A percentile compares a stretch with the other conserved stretches of the same genome.
Conservation (phyloP, 2,888 invertebrate species). For the Pharmacophagus antenor region DNA sequence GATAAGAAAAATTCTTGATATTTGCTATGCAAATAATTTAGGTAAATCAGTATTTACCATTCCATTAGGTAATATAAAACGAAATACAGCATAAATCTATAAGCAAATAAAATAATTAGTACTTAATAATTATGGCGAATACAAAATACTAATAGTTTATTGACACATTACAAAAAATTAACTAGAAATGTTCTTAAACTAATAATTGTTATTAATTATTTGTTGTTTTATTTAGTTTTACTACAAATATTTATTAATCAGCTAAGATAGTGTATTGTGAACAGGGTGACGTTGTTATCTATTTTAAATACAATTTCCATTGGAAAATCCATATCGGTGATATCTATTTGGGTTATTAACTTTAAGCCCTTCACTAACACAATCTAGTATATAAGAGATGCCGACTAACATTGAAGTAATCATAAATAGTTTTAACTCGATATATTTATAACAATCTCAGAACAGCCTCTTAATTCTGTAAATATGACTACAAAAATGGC, state of each 20-base stretch:
- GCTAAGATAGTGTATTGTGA: constrained; percentile 32
- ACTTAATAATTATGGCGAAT: neutral
- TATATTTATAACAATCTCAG: constrained; percentile 39
- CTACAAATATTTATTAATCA: constrained; percentile 24
- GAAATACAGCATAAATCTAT: neutral
- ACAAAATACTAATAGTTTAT: neutral
- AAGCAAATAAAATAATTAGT: neutral
- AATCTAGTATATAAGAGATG: constrained; percentile 55
- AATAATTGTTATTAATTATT: neutral
- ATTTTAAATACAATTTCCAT: constrained; percentile 49
- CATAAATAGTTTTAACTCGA: constrained; percentile 42
- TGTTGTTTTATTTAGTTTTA: neutral
- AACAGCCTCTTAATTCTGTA: constrained; percentile 38
- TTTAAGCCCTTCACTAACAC: constrained; percentile 54
- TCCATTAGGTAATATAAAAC: neutral
- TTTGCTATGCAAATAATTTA: neutral
- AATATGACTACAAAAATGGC: constrained; percentile 64
- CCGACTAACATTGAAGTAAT: constrained; percentile 33
- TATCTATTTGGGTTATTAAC: constrained; percentile 43
- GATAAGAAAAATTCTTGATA: neutral
- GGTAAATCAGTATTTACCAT: neutral
- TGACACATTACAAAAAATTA: neutral
- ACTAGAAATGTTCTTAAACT: neutral
- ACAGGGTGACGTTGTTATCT: constrained; percentile 50
- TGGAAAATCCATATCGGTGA: constrained; percentile 62